A percentile compares a stretch with the other conserved stretches of the same genome.
Conservation (phyloP, 2,113 vertebrate genomes). For the Sebastes fasciatus region DNA sequence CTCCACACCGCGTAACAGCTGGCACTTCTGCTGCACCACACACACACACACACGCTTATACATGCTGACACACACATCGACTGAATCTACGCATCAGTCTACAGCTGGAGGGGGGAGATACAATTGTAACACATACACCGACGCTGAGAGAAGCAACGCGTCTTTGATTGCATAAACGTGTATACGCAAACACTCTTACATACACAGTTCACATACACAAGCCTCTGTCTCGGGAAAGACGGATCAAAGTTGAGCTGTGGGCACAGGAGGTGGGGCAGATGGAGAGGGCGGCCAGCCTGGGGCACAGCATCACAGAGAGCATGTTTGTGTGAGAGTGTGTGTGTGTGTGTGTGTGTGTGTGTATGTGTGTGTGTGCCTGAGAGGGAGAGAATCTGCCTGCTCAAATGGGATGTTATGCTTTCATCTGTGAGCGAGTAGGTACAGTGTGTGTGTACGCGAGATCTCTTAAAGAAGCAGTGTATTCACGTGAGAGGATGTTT, state of each 20-base stretch:
- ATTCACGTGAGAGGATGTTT: constrained; percentile 27
- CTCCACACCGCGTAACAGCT: constrained; percentile 69
- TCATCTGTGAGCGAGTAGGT: constrained; percentile 64
- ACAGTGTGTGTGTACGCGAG: constrained; percentile 24
- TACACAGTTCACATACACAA: constrained; percentile 59
- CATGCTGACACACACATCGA: constrained; percentile 19
- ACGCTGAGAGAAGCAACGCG: constrained; percentile 62
- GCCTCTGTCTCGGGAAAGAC: constrained; percentile 62
- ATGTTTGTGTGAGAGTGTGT: constrained; percentile 55
- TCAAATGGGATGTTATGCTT: constrained; percentile 66
- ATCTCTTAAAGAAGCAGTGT: constrained; percentile 40
- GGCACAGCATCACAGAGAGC: constrained; percentile 76
- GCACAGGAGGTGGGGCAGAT: constrained; percentile 80
- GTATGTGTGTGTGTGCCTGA: constrained; percentile 49
- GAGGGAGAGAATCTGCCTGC: constrained; percentile 58
- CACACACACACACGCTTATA: constrained; percentile 15
- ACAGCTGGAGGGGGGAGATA: constrained; percentile 79
- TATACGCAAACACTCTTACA: constrained; percentile 63
- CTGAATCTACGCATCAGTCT: constrained; percentile 65
- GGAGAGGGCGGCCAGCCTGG: constrained; percentile 78
- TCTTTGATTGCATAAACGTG: constrained; percentile 79
- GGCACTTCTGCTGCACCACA: constrained; percentile 57
- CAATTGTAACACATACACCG: constrained; percentile 62
- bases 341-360: constrained; percentile 40
- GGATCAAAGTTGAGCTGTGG: constrained; percentile 83